Evolutionary conservation across 2,113 vertebrate genomes (phyloP).

Genomic region (Cacatua alba): DNA sequence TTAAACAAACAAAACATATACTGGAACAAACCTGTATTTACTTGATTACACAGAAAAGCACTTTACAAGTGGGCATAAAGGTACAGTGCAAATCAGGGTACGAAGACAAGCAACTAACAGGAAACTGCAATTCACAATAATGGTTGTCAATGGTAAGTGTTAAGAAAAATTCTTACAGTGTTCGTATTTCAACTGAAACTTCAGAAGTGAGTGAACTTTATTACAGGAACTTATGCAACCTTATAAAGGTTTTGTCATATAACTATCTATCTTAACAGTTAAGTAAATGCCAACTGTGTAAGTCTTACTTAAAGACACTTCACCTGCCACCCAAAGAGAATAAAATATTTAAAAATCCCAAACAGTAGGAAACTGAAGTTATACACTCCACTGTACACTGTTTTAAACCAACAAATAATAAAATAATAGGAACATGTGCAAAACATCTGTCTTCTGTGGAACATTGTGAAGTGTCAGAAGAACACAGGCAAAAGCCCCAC

Average conservation of each 20-base stretch:
- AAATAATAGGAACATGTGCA: neutral
- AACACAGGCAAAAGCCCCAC: neutral
- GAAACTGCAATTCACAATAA: neutral
- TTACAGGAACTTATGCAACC: neutral
- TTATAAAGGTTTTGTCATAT: neutral
- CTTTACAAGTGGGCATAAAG: neutral
- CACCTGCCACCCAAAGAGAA: neutral
- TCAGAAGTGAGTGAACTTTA: neutral
- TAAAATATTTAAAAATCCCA: neutral
- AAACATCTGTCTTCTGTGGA: neutral
- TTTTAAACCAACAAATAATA: neutral
- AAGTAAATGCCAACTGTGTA: neutral
- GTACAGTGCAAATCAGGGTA: neutral
- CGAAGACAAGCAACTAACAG: neutral
- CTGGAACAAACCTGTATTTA: neutral
- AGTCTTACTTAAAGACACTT: neutral
- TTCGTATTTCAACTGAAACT: neutral
- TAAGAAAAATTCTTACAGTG: neutral
- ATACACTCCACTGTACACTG: neutral
- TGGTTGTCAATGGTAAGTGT: neutral
- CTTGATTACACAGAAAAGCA: neutral
- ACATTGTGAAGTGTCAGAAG: neutral
- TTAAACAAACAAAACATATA: neutral
- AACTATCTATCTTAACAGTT: neutral
- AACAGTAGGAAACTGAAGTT: neutral